Evolutionary conservation across 2,888 invertebrate species (phyloP), one percentile per base, ranked within the genome.

Genomic region (Amphipoea oculea): DNA sequence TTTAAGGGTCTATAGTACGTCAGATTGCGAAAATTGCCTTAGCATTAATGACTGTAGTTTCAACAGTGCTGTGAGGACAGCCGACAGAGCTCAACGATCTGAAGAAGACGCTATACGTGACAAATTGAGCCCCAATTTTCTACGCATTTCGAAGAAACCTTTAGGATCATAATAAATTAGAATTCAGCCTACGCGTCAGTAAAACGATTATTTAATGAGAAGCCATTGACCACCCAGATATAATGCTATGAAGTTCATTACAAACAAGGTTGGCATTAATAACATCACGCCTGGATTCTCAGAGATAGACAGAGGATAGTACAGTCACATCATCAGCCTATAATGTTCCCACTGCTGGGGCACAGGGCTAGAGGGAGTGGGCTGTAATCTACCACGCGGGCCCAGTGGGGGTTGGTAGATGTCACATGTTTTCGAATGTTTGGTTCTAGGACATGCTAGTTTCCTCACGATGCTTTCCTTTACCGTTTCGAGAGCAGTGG

Each of bases 91-190:
- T 42, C 7, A 14, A 5, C 66, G 9, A 9, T 17, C 29, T 23
- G 5, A 60, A 76, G 14, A n/a, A 66, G 36, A 57, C 23, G 66
- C 23, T 5, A 40, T 3, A 54, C n/a, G 48, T 36, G 36, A 42
- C 51, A 14, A 51, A 57, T 48, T 48, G 20, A 51, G n/a, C 36
- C 36, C 20, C 9, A 69, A 51, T 68, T 62, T 29, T 29, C 20
- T 36, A 36, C 60, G 76, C 4, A 17, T 51, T 60, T 51, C 23
- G 29, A 67, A 63, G 6, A 63, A 40, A 17, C 45, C 51, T 69
- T 54, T 40, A 71, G 23, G 70, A 12, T 51, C 51, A 60, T 67
- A 73, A 54, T 67, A 54, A 79, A 62, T 73, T 62, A 67, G n/a
- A 69, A 70, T 65, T 57, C 45, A 78, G 11, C 45, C 54, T 54